Evolutionary conservation across 2,888 invertebrate genomes (phyloP).

Genomic region (Eupithecia pulchellata): DNA sequence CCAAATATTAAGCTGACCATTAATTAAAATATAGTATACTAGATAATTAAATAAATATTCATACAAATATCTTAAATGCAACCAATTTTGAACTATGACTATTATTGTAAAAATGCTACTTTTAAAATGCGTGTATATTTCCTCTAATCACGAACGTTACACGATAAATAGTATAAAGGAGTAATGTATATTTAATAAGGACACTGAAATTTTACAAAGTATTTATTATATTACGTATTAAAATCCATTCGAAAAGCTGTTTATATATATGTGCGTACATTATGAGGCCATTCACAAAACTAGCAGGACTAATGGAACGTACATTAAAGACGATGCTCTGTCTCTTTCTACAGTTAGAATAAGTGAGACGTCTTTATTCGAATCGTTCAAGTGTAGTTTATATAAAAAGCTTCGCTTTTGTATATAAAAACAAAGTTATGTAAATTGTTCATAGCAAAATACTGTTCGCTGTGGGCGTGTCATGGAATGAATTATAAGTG

Average conservation of each 20-base stretch:
- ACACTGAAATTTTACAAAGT: slow-evolving; percentile 49
- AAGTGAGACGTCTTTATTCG: slow-evolving; percentile 33
- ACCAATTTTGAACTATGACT: slow-evolving; percentile 59
- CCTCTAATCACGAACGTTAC: slow-evolving; percentile 45
- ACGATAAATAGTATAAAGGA: slow-evolving; percentile 58
- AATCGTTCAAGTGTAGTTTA: slow-evolving; percentile 30
- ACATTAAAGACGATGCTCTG: slow-evolving; percentile 34
- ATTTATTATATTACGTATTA: slow-evolving; percentile 50
- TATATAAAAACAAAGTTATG: slow-evolving; percentile 60
- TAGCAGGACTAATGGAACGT: slow-evolving; percentile 51
- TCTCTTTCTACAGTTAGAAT: slow-evolving; percentile 34
- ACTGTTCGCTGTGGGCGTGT: slow-evolving; percentile 65
- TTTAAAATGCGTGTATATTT: slow-evolving; percentile 64
- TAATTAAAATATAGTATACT: slow-evolving; percentile 19
- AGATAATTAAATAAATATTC: slow-evolving; percentile 12
- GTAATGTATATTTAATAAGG: slow-evolving; percentile 50
- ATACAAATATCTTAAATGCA: slow-evolving; percentile 39
- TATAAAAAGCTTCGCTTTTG: slow-evolving; percentile 68
- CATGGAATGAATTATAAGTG: slow-evolving; percentile 76
- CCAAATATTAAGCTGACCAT: slow-evolving; percentile 18
- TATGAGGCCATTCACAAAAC: slow-evolving; percentile 50
- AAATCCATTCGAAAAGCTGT: slow-evolving; percentile 52
- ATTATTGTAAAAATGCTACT: slow-evolving; percentile 65
- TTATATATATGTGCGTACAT: slow-evolving; percentile 57
- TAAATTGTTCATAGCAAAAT: slow-evolving; percentile 79